These are phyloP conservation scores for Chaenodraco wilsoni DNA, from an alignment of 2,797 vertebrate genomes.

Conservation along the genomic window DNA sequence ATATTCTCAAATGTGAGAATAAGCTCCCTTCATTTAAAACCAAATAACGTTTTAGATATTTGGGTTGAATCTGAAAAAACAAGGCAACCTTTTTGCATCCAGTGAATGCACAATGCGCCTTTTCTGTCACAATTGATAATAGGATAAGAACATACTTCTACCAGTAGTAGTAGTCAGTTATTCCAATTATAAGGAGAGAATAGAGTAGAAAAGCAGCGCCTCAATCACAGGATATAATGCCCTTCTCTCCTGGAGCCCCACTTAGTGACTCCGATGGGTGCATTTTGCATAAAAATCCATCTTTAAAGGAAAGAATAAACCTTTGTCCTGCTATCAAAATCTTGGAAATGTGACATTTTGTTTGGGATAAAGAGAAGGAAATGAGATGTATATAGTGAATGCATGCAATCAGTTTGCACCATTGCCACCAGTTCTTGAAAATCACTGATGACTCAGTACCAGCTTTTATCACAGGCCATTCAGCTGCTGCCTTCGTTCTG, in stretches of 20 bases:
- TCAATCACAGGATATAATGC: conserved; percentile 13
- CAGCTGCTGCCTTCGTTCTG: conserved; percentile 65
- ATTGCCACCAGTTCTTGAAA: conserved; percentile 65
- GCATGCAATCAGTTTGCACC: conserved; percentile 72
- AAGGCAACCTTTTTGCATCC: neutral
- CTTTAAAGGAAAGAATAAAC: conserved; percentile 20
- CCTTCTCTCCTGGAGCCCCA: conserved; percentile 27
- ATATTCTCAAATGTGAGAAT: neutral
- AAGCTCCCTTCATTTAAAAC: neutral
- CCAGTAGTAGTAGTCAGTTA: neutral
- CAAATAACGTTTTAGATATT: neutral
- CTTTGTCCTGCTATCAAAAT: conserved; percentile 41
- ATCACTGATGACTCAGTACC: conserved; percentile 67
- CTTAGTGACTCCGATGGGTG: conserved; percentile 20
- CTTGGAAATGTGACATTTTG: conserved; percentile 58
- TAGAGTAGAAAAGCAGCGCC: conserved; percentile 12
- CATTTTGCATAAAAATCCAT: conserved; percentile 45
- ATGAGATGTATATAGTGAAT: conserved; percentile 75
- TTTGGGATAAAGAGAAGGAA: conserved; percentile 70
- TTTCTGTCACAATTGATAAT: neutral
- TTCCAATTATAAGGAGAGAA: conserved; percentile 19
- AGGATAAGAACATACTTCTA: neutral
- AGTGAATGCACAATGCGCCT: neutral
- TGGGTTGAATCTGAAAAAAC: neutral
- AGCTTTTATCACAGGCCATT: conserved; percentile 75